Conservation (phyloP, 2,113 vertebrate genomes). For the Pholis gunnellus region DNA sequence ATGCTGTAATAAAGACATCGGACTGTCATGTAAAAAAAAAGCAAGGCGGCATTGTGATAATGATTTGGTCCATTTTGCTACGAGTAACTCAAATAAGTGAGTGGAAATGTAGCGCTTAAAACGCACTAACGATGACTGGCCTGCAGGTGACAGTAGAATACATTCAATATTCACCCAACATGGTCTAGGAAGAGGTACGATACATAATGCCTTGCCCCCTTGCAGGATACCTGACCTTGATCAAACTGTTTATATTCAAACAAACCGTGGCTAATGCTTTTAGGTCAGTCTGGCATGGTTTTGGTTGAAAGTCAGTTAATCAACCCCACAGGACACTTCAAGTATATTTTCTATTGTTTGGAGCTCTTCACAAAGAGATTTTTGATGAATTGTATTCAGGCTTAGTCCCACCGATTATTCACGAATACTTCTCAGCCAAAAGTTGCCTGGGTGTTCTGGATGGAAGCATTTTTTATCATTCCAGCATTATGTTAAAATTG, state of each 20-base stretch:
- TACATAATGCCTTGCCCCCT: neutral
- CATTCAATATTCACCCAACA: neutral
- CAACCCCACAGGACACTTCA: neutral
- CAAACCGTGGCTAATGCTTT: neutral
- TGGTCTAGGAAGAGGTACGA: neutral
- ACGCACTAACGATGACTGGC: neutral
- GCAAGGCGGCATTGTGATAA: neutral
- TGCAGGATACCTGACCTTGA: neutral
- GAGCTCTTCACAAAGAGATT: neutral
- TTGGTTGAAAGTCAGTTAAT: neutral
- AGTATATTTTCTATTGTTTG: neutral
- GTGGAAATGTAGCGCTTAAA: neutral
- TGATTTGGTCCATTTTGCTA: neutral
- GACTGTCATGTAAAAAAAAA: too few species aligned
- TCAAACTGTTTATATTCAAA: neutral
- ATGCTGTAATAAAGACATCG: neutral
- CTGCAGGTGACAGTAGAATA: constrained; percentile 59
- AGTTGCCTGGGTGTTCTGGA: neutral
- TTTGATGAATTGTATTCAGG: neutral
- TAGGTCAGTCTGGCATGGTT: neutral
- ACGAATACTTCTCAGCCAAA: neutral
- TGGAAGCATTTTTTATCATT: neutral
- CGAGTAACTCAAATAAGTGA: neutral
- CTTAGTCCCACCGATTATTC: neutral
- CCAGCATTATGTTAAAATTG: neutral